phyloP scores from a whole-genome alignment of 2,797 vertebrate species.

The Rhincodon typus region DNA sequence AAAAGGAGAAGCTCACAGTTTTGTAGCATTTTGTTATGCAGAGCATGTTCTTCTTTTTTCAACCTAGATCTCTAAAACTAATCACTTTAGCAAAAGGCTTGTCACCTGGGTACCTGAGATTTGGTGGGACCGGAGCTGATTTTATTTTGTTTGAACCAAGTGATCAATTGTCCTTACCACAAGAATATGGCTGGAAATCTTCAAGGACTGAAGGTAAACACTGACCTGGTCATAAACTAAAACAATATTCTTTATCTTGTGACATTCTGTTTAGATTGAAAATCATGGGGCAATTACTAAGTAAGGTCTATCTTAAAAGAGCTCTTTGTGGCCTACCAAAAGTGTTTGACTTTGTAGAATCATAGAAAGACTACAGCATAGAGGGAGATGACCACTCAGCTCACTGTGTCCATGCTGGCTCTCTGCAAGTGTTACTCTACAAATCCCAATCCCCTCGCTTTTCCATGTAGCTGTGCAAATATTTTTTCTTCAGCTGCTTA shows the following conservation, averaged over 20 bases:
- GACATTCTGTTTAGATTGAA: background rate
- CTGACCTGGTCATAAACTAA: background rate
- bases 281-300: background rate
- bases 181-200: constrained; percentile 48
- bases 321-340: background rate
- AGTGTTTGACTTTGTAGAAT: background rate
- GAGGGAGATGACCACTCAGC: background rate
- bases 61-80: constrained; percentile 69
- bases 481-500: background rate
- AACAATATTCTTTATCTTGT: background rate
- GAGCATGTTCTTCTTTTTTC: background rate
- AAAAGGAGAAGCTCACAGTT: background rate
- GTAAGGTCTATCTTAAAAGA: background rate
- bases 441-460: background rate
- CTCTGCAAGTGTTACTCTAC: background rate
- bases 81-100: constrained; percentile 66
- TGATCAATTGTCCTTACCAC: constrained; percentile 49
- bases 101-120: constrained; percentile 76
- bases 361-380: background rate
- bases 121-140: constrained; percentile 83
- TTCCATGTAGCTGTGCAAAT: background rate
- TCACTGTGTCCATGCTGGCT: background rate
- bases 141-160: constrained; percentile 77
- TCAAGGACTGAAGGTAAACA: constrained; percentile 52
- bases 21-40: background rate